Evolutionary conservation across 1,140 invertebrate genomes (phyloP), one percentile per base, ranked within the genome.

Genomic region (Chironomus striatipennis): DNA sequence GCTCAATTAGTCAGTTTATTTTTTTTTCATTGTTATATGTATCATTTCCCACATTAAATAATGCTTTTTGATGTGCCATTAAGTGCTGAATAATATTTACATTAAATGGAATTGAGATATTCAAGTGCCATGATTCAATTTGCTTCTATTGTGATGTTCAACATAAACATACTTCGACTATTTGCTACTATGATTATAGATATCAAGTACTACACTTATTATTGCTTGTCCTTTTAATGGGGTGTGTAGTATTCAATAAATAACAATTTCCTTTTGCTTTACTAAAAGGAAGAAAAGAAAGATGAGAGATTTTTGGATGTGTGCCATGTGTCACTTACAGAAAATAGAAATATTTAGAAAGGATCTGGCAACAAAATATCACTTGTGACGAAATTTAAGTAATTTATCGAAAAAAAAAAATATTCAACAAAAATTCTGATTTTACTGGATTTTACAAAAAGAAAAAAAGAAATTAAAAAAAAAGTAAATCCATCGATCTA

Each of bases 31-130:
- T 15, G 5, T n/a, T 57, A n/a, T 57, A n/a, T 57, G 47, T 57
- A 57, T 57, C 47, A 57, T 57, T 57, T 57, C 47, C 47, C 47
- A 57, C 47, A 57, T n/a, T 57, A 5, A 47, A 47, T 34, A 34
- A 34, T 34, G 24, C 43, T 57, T 12, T 20, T 67, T n/a, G n/a
- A 8, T 18, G 10, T 70, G 65, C 65, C 65, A 70, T 70, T 70
- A 70, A 70, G 65, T 70, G 65, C 65, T 9, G 20, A 18, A 70
- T 20, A 70, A 70, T 70, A 21, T 70, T 70, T 70, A 70, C 65
- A 70, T 20, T 20, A 70, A 70, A 70, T 70, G 65, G 65, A 70
- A 70, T n/a, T 70, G 65, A 70, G 18, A 70, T 17, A 21, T 70
- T 70, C 65, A 21, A 70, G 65, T 70, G 65, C 8, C 65, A 18